These are phyloP conservation scores for Holothuria glaberrima DNA, from an alignment of 35 echinoderm and acorn worm species.

Conservation along the genomic window DNA sequence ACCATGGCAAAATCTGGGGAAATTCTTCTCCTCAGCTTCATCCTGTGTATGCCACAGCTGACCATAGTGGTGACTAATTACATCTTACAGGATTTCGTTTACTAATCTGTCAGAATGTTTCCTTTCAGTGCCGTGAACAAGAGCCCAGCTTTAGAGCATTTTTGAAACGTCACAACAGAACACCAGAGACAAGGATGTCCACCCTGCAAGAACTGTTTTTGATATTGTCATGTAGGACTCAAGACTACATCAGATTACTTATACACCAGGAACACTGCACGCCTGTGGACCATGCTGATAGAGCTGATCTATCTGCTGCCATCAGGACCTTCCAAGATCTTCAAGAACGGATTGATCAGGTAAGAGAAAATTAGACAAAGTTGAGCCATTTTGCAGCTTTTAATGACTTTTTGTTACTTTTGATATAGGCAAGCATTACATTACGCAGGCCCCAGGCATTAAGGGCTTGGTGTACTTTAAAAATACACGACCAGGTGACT, in stretches of 20 bases:
- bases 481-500: no score
- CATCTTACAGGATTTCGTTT: background rate
- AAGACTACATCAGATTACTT: conserved; percentile 77
- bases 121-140: conserved; percentile 86
- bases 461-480: no score
- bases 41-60: no score
- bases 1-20: no score
- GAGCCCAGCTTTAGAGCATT: conserved; percentile 91
- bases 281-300: conserved; percentile 83
- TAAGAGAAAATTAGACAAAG: background rate
- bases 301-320: conserved; percentile 62
- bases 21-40: no score
- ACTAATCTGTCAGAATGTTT: background rate
- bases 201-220: conserved; percentile 83
- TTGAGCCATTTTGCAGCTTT: no score
- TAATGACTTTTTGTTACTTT: no score
- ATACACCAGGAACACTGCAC: conserved; percentile 77
- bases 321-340: conserved; percentile 77
- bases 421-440: no score
- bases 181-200: conserved; percentile 73
- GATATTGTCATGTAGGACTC: conserved; percentile 62
- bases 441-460: no score
- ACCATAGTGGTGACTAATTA: no score
- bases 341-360: conserved; percentile 76
- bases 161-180: conserved; percentile 78